Evolutionary conservation across 2,888 invertebrate species (phyloP).

Genomic region (Corbicula japonica): DNA sequence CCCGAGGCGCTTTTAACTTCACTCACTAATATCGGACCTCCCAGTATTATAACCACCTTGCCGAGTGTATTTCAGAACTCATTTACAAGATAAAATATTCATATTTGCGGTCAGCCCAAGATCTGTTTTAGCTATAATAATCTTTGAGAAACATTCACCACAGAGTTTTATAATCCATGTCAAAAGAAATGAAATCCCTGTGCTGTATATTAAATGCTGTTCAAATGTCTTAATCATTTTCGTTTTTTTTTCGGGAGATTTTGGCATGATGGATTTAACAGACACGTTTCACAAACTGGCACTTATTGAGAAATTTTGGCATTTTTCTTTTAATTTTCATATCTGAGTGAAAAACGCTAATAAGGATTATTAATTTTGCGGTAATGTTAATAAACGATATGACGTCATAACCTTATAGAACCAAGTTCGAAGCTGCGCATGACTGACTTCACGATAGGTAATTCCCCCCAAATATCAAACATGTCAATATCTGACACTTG

Average conservation of each 20-base stretch:
- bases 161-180: conserved; percentile 30
- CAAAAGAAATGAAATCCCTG: conserved; percentile 15
- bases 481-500: conserved; percentile 47
- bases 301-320: no score
- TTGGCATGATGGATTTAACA: conserved; percentile 1
- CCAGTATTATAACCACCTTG: conserved; percentile 29
- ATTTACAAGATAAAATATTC: conserved; percentile 32
- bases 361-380: no score
- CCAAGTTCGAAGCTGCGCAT: conserved; percentile 6
- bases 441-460: conserved; percentile 10
- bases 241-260: conserved; percentile 4
- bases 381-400: no score
- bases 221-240: conserved; percentile 14
- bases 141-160: conserved; percentile 16
- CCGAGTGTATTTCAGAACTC: conserved; percentile 23
- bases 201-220: conserved; percentile 15
- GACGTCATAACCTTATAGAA: no score
- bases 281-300: no score
- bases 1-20: conserved; percentile 14
- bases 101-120: conserved; percentile 38
- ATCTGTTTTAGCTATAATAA: conserved; percentile 32
- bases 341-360: no score
- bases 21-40: conserved; percentile 23
- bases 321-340: no score
- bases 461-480: conserved; percentile 20